These are phyloP conservation scores for Luperina testacea DNA, from an alignment of 2,888 invertebrate species.

Conservation along the genomic window DNA sequence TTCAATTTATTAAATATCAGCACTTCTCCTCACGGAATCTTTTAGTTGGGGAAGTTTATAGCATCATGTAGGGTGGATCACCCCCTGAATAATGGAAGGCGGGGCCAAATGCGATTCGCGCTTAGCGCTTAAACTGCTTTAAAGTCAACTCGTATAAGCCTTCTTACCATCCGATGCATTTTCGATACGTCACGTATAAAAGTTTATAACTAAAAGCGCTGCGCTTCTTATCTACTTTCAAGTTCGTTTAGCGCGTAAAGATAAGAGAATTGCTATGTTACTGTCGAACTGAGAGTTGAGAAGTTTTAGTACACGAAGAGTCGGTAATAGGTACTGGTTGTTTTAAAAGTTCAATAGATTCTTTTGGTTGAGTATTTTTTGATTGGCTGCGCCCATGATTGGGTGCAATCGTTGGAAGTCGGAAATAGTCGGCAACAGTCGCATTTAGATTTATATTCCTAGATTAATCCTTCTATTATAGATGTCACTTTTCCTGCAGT, in stretches of 20 bases:
- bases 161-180: conserved; percentile 82
- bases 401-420: background rate
- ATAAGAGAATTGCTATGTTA: conserved; percentile 57
- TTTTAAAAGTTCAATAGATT: conserved; percentile 9
- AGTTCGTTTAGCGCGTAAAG: conserved; percentile 61
- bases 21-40: conserved; percentile 51
- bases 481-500: background rate
- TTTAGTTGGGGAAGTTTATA: conserved; percentile 60
- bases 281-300: conserved; percentile 28
- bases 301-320: conserved; percentile 41
- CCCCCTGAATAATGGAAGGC: conserved; percentile 74
- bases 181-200: conserved; percentile 80
- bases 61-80: conserved; percentile 59
- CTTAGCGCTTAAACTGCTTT: conserved; percentile 81
- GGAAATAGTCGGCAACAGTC: background rate
- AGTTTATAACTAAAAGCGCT: conserved; percentile 77
- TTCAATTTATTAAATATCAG: conserved; percentile 61
- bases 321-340: conserved; percentile 7
- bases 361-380: conserved; percentile 5
- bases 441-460: background rate
- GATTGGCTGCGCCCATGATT: background rate
- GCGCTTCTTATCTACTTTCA: conserved; percentile 65
- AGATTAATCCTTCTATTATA: background rate
- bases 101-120: conserved; percentile 76
- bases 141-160: conserved; percentile 83